Conservation (phyloP, 2,888 invertebrate species). For the Andrena haemorrhoa region DNA sequence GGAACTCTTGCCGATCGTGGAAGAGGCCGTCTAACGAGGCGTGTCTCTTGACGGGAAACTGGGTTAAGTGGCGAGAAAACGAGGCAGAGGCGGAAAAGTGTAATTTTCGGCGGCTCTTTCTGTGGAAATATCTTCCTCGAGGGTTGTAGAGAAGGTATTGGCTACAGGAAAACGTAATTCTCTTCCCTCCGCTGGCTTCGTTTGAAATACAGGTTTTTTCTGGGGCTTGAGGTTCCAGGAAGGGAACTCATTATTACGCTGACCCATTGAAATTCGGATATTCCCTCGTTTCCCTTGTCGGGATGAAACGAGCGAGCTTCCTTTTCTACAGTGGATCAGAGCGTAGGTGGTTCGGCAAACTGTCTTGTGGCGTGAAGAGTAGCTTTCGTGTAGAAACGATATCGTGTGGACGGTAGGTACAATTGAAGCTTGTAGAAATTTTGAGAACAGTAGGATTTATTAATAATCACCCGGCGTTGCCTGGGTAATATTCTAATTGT, state of each 20-base stretch:
- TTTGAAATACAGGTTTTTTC: conserved; percentile 13
- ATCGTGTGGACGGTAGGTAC: too few species aligned
- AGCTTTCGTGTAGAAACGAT: too few species aligned
- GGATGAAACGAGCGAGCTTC: not conserved
- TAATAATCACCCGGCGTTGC: too few species aligned
- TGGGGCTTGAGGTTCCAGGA: too few species aligned
- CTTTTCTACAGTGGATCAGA: not conserved
- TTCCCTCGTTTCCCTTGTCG: not conserved
- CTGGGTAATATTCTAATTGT: too few species aligned
- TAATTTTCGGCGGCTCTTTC: conserved; percentile 54
- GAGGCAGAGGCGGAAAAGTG: conserved; percentile 49
- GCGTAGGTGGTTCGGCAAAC: not conserved
- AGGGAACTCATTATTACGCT: not conserved
- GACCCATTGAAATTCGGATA: not conserved
- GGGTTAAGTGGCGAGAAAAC: conserved; percentile 57
- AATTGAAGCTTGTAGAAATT: too few species aligned
- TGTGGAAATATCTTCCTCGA: conserved; percentile 40
- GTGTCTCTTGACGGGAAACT: conserved; percentile 53
- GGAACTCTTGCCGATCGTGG: conserved; percentile 50
- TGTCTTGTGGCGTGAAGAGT: too few species aligned
- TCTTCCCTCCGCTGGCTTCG: conserved; percentile 1
- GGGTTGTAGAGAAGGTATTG: conserved; percentile 34
- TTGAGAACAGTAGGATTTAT: too few species aligned
- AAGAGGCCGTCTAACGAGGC: conserved; percentile 55
- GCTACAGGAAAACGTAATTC: conserved; percentile 29